Conservation (phyloP, 1,140 invertebrate species). For the Phymorhynchus buccinoides region DNA sequence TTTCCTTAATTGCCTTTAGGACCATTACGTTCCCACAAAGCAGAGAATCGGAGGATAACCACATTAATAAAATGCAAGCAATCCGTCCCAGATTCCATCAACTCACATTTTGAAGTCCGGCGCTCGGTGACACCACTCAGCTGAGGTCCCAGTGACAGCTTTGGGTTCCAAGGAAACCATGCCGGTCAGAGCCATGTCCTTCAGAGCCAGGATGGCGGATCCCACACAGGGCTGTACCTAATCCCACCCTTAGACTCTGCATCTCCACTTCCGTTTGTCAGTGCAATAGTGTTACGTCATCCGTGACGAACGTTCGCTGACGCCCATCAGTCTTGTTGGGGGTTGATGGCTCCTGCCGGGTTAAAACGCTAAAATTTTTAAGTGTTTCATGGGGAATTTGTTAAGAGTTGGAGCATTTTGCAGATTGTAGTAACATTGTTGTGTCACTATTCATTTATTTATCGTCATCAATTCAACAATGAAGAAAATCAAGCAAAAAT, state of each 20-base stretch:
- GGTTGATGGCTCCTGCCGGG: slow-evolving; percentile 11
- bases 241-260: slow-evolving; percentile 37
- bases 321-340: neutral
- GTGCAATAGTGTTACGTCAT: slow-evolving; percentile 61
- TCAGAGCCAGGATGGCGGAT: slow-evolving; percentile 53
- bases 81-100: neutral
- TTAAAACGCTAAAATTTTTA: too few species aligned
- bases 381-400: too few species aligned
- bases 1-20: too few species aligned
- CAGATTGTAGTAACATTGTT: too few species aligned
- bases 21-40: too few species aligned
- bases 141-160: slow-evolving; percentile 42
- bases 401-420: too few species aligned
- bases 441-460: too few species aligned
- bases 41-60: too few species aligned
- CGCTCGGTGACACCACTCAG: slow-evolving; percentile 51
- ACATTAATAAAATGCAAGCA: neutral
- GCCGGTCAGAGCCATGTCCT: slow-evolving; percentile 52
- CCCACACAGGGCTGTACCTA: slow-evolving; percentile 60
- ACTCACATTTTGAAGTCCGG: slow-evolving; percentile 62
- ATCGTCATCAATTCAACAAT: too few species aligned
- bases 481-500: too few species aligned
- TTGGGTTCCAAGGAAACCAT: slow-evolving; percentile 2
- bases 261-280: slow-evolving; percentile 58
- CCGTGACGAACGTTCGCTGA: slow-evolving; percentile 46